These are phyloP conservation scores for Pyralis farinalis DNA, from an alignment of 2,888 invertebrate species.

Conservation along the genomic window DNA sequence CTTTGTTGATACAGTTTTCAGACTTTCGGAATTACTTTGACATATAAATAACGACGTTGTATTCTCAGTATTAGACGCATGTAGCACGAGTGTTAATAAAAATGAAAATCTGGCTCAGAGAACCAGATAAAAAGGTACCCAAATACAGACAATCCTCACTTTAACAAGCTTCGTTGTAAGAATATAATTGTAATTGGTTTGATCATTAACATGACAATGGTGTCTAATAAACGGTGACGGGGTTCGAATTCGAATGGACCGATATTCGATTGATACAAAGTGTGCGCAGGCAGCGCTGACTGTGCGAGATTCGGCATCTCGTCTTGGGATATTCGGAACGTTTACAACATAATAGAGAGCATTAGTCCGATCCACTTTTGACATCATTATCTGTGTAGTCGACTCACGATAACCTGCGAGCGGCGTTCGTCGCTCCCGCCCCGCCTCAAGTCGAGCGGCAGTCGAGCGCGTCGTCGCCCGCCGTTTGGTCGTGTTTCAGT, in stretches of 20 bases:
- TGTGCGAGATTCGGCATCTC: constrained; percentile 39
- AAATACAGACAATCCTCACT: too few relatives aligned
- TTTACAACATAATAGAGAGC: constrained; percentile 76
- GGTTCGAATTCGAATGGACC: too few relatives aligned
- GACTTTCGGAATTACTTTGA: constrained; percentile 26
- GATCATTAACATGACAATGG: constrained; percentile 44
- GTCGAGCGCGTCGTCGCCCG: constrained; percentile 64
- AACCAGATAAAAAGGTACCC: too few relatives aligned
- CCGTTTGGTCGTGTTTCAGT: constrained; percentile 46
- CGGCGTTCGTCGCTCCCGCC: constrained; percentile 64
- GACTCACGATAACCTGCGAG: constrained; percentile 77
- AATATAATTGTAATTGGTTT: constrained; percentile 43
- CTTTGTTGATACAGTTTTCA: constrained; percentile 58
- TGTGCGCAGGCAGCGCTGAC: constrained; percentile 35
- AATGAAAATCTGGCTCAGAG: too few relatives aligned
- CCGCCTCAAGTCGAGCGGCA: constrained; percentile 49
- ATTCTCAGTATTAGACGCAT: too few relatives aligned
- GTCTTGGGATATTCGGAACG: constrained; percentile 49
- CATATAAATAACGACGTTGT: too few relatives aligned
- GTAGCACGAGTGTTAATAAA: too few relatives aligned
- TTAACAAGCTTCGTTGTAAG: too few relatives aligned
- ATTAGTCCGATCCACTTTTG: constrained; percentile 80
- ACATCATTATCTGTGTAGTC: constrained; percentile 78
- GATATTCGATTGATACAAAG: too few relatives aligned
- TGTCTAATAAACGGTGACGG: too few relatives aligned